A percentile compares a stretch with the other conserved stretches of the same genome.
These are phyloP conservation scores for Microtus montanus DNA, from an alignment of 2,113 vertebrate genomes.

Conservation along the genomic window DNA sequence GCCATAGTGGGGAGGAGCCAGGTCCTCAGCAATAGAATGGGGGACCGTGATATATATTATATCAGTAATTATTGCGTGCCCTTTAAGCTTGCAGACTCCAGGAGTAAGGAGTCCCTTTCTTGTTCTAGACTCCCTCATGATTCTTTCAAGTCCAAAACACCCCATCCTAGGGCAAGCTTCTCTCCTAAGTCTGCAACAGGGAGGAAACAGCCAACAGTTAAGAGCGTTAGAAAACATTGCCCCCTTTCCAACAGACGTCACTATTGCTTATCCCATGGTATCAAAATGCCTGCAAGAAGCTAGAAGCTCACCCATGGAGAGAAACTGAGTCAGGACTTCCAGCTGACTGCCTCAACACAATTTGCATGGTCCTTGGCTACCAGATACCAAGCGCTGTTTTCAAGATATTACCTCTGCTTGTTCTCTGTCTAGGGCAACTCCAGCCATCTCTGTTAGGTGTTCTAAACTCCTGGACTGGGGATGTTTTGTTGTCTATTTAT, in stretches of 20 bases:
- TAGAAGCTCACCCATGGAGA: background rate
- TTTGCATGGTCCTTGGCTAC: background rate
- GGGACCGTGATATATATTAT: too few relatives aligned
- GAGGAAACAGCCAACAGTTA: background rate
- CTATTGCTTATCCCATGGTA: background rate
- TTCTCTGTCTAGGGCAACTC: background rate
- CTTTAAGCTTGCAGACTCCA: background rate
- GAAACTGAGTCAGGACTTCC: background rate
- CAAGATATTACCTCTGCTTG: background rate
- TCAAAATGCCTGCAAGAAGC: background rate
- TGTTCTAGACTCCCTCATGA: background rate
- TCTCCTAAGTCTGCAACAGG: background rate
- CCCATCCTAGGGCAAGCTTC: background rate
- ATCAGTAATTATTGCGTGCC: background rate
- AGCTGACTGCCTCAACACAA: too few relatives aligned
- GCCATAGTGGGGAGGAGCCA: rapidly evolving
- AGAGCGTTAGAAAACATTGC: background rate
- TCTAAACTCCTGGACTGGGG: background rate
- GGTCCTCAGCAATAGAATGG: rapidly evolving
- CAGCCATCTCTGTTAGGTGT: too few relatives aligned
- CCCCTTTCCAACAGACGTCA: background rate
- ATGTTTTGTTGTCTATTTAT: background rate
- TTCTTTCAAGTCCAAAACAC: background rate
- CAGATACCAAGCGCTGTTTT: too few relatives aligned
- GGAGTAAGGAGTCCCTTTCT: background rate